These are phyloP conservation scores for Excalfactoria chinensis DNA, from an alignment of 2,113 vertebrate genomes.

Conservation along the genomic window DNA sequence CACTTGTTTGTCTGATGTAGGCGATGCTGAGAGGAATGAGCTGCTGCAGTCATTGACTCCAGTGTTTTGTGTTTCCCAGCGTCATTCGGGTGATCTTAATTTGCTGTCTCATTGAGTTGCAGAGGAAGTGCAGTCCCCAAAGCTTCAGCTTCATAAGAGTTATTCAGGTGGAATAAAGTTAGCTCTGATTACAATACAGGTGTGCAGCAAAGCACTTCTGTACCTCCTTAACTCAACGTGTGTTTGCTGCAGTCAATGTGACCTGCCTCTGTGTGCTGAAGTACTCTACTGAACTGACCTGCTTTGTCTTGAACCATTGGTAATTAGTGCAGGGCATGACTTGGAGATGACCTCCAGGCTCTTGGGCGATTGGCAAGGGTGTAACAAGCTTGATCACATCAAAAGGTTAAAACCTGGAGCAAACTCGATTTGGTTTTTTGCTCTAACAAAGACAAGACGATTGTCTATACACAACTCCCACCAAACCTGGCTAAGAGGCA, in stretches of 20 bases:
- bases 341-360: neutral
- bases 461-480: fast-evolving
- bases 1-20: neutral
- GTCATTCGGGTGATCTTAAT: neutral
- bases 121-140: neutral
- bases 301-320: neutral
- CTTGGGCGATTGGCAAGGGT: neutral
- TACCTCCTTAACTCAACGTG: neutral
- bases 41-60: neutral
- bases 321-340: neutral
- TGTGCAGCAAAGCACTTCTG: neutral
- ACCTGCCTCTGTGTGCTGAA: neutral
- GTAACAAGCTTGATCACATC: neutral
- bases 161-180: neutral
- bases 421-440: neutral
- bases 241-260: neutral
- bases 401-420: neutral
- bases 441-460: neutral
- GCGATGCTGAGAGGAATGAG: neutral
- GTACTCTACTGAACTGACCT: neutral
- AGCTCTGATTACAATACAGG: neutral
- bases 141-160: neutral
- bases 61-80: neutral
- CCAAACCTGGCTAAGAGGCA: neutral
- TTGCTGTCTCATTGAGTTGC: neutral